A percentile compares a stretch with the other conserved stretches of the same genome.
These are phyloP conservation scores for Podarcis raffonei DNA, from an alignment of 2,113 vertebrate species.

Conservation along the genomic window DNA sequence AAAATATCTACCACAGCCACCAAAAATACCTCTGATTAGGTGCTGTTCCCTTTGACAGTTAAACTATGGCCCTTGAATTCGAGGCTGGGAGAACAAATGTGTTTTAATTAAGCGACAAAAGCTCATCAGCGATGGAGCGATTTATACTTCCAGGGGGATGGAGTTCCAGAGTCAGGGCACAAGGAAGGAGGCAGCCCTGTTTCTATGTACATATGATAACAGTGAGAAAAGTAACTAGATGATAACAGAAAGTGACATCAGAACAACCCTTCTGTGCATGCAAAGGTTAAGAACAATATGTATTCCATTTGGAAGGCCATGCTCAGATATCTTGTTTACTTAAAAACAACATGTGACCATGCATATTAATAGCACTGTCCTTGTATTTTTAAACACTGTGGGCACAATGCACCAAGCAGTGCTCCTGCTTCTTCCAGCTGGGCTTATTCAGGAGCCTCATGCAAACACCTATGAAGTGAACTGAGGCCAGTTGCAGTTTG, in stretches of 20 bases:
- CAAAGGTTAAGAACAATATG: fast-evolving
- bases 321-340: neutral
- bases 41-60: neutral
- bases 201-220: neutral
- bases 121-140: too few relatives aligned
- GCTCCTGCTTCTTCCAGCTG: neutral
- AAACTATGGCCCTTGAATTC: neutral
- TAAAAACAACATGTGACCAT: constrained; percentile 29
- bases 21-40: neutral
- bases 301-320: neutral
- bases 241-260: neutral
- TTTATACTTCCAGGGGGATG: too few relatives aligned
- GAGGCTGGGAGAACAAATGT: too few relatives aligned
- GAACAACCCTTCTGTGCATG: constrained; percentile 13
- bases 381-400: constrained; percentile 32
- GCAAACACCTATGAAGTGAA: neutral
- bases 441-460: neutral
- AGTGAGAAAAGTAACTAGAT: too few relatives aligned
- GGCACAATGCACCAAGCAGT: neutral
- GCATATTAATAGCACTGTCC: neutral
- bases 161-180: too few relatives aligned
- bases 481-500: neutral
- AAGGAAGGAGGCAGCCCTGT: too few relatives aligned
- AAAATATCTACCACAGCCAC: neutral
- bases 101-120: too few relatives aligned